phyloP scores from a whole-genome alignment of 2,797 vertebrate species.

The Steatocranus sp. region DNA sequence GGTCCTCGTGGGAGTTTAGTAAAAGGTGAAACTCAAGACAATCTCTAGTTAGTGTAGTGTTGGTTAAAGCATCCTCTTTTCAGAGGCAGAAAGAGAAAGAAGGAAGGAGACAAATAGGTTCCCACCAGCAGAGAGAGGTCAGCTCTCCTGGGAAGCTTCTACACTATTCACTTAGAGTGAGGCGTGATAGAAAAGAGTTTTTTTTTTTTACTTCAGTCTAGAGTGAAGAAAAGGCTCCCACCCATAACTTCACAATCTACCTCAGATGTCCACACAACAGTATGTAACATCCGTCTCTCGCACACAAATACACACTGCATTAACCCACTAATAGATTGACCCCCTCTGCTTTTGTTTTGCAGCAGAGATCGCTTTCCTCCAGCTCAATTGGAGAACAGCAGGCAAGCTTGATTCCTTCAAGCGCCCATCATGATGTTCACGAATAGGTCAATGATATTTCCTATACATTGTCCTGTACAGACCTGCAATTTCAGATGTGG shows the following conservation, averaged over 20 bases:
- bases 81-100: constrained; percentile 39
- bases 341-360: constrained; percentile 51
- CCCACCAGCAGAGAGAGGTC: constrained; percentile 64
- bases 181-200: constrained; percentile 49
- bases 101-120: constrained; percentile 62
- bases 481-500: constrained; percentile 15
- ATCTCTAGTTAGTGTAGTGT: constrained; percentile 46
- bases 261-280: constrained; percentile 17
- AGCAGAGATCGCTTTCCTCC: constrained; percentile 52
- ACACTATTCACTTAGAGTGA: constrained; percentile 37
- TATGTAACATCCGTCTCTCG: constrained; percentile 19
- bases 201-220: constrained; percentile 2
- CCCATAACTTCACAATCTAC: constrained; percentile 47
- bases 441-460: constrained; percentile 15
- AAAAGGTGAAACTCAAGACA: constrained; percentile 65
- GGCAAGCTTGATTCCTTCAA: constrained; percentile 42
- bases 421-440: constrained; percentile 21
- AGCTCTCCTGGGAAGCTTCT: constrained; percentile 55
- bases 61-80: constrained; percentile 67
- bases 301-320: constrained; percentile 25
- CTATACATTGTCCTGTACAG: constrained; percentile 27
- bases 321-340: constrained; percentile 60
- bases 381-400: constrained; percentile 47
- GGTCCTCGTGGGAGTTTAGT: constrained; percentile 49
- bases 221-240: constrained; percentile 55